Conservation (phyloP, 2,888 invertebrate species). For the Drosophila atroscutellata region DNA sequence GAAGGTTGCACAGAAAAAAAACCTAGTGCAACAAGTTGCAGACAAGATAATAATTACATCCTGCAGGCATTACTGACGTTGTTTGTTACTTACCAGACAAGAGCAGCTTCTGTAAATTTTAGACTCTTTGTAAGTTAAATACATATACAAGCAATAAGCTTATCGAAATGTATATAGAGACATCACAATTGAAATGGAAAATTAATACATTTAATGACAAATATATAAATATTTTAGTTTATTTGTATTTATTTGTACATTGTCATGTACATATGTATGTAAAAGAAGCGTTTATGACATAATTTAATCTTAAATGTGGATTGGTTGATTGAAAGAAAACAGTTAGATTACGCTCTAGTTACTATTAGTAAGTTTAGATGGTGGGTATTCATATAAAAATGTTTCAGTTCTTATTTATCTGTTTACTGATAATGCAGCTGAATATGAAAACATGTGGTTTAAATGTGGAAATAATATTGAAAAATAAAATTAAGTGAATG, state of each 20-base stretch:
- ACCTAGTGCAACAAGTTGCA: neutral
- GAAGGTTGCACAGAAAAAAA: neutral
- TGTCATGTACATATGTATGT: neutral
- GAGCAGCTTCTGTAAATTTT: neutral
- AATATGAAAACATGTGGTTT: slow-evolving; percentile 3
- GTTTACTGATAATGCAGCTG: slow-evolving; percentile 7
- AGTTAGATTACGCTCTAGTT: neutral
- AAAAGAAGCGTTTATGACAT: neutral
- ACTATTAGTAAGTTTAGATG: neutral
- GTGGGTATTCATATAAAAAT: neutral
- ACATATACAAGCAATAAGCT: neutral
- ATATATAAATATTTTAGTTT: too few relatives aligned
- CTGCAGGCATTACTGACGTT: neutral
- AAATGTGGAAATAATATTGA: neutral
- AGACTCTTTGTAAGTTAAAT: neutral
- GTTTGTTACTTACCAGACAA: neutral
- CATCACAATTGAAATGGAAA: neutral
- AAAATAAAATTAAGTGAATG: accelerated
- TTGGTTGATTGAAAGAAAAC: neutral
- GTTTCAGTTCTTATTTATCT: neutral
- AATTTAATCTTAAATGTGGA: neutral
- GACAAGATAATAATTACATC: neutral
- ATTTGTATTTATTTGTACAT: too few relatives aligned
- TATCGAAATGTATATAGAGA: neutral
- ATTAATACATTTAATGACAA: neutral